Base-by-base conservation (phyloP, 2,113 vertebrate genomes). In the Trinectes maculatus region DNA sequence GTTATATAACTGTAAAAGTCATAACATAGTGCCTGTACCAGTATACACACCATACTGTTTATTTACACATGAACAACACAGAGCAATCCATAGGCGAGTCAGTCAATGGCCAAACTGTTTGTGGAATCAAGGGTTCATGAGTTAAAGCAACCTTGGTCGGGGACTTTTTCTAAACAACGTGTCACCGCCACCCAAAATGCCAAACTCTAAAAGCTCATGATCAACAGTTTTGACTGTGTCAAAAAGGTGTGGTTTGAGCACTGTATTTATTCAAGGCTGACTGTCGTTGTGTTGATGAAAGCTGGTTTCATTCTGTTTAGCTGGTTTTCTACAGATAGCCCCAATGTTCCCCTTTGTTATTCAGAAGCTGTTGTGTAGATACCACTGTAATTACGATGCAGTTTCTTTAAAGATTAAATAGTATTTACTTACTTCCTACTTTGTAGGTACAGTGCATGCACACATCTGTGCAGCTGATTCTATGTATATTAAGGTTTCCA, bases 321-420 rank as follows among this genome's bases (percentile, higher is more conserved):
- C n/a, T 43, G 18, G 19, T 21, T 43, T 16, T 10, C 40, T 21
- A 21, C 40, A 24, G 24, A 3, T 24, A 18, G 24, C 5, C 18
- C 16, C 6, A 28, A 2, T 12, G 26, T 18, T 18, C 28, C 15
- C 19, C 8, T 19, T 31, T n/a, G n/a, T n/a, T n/a, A n/a, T n/a
- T n/a, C n/a, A n/a, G n/a, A n/a, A n/a, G n/a, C n/a, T n/a, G n/a
- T n/a, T n/a, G n/a, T n/a, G n/a, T 1, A 39, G 29, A 70, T 24
- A 42, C 13, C 36, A 15, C 42, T 53, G 43, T 43, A 21, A 39
- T 60, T 51, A 51, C 9, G 34, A 74, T 33, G 16, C 6, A 18
- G 5, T 46, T 58, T 25, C 47, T 68, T 72, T 29, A 2, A 56
- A 34, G 29, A 33, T 39, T 5, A 31, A 47, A 73, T 42, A 21